Conservation (phyloP, 2,888 invertebrate species). For the Teinopalpus imperialis region DNA sequence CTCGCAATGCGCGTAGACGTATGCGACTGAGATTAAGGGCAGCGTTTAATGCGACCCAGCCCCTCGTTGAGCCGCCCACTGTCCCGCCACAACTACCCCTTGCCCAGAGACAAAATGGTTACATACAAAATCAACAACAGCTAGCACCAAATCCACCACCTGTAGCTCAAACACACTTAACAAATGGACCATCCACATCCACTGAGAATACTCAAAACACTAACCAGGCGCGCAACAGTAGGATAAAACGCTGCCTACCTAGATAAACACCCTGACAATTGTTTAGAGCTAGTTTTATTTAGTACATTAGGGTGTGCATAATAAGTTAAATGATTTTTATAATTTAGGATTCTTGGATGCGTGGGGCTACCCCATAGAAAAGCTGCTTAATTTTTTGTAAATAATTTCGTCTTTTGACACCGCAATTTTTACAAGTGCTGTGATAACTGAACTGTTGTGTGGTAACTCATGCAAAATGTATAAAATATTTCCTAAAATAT, state of each 20-base stretch:
- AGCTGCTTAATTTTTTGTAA: constrained; percentile 47
- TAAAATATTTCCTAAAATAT: constrained; percentile 43
- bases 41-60: constrained; percentile 46
- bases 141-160: constrained; percentile 24
- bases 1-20: constrained; percentile 64
- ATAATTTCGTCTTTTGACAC: constrained; percentile 53
- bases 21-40: constrained; percentile 58
- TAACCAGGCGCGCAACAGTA: constrained; percentile 48
- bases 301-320: constrained; percentile 32
- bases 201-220: constrained; percentile 39
- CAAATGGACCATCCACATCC: constrained; percentile 37
- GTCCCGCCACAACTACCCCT: background rate
- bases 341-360: constrained; percentile 43
- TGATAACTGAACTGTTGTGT: constrained; percentile 57
- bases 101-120: constrained; percentile 37
- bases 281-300: constrained; percentile 31
- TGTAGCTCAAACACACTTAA: background rate
- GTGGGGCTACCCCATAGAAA: constrained; percentile 47
- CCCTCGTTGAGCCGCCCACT: constrained; percentile 29
- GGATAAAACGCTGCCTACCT: constrained; percentile 66
- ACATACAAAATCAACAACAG: constrained; percentile 29
- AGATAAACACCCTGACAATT: constrained; percentile 49
- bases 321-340: too few relatives aligned
- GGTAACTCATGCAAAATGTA: constrained; percentile 50
- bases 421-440: constrained; percentile 72